These are phyloP conservation scores for Eurypyga helias DNA, from an alignment of 2,113 vertebrate species.

Conservation along the genomic window DNA sequence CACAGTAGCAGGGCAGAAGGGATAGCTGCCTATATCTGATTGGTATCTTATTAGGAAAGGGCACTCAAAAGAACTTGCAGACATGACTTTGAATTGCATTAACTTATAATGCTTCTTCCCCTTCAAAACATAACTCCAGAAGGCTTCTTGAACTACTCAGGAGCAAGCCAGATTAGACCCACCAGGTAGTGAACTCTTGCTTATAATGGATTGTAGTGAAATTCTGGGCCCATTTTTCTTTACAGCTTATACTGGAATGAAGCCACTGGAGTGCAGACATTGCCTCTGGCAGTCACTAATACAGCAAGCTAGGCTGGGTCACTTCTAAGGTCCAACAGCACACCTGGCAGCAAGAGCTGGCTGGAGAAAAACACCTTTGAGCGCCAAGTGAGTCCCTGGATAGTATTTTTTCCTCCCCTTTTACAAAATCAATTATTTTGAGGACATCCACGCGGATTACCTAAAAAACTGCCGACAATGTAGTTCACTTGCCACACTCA, in stretches of 20 bases:
- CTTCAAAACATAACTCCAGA: neutral
- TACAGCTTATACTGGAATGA: neutral
- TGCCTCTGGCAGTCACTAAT: neutral
- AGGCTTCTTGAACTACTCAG: neutral
- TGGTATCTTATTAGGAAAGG: neutral
- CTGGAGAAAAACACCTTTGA: neutral
- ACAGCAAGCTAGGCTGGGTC: neutral
- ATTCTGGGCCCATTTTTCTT: neutral
- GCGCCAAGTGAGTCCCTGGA: neutral
- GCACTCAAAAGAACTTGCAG: neutral
- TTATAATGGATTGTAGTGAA: neutral
- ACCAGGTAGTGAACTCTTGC: neutral
- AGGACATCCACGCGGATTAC: neutral
- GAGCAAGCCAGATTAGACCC: neutral
- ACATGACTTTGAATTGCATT: neutral
- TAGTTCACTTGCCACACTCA: neutral
- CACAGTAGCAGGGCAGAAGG: neutral
- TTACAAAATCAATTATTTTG: slow-evolving; percentile 35
- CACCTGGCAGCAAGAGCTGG: neutral
- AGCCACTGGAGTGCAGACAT: neutral
- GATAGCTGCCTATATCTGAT: neutral
- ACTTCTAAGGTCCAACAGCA: neutral
- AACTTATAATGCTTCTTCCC: neutral
- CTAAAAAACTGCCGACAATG: neutral
- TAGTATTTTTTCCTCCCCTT: neutral